Base-by-base conservation (phyloP, 2,113 vertebrate genomes). In the Ptilonorhynchus violaceus region DNA sequence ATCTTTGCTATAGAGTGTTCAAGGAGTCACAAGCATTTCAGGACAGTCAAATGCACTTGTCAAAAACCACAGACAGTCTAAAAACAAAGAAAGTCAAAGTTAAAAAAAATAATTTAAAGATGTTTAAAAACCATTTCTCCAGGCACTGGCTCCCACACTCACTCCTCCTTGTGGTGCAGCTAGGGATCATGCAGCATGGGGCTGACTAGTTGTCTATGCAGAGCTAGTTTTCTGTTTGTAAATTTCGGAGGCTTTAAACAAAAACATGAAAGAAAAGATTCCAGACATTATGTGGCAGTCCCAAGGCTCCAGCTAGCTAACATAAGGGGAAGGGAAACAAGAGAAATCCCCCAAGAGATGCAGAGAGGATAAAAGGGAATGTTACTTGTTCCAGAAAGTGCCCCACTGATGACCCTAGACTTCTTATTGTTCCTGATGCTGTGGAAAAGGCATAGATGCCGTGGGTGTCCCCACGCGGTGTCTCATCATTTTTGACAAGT, bases 71-170 rank as follows among this genome's bases (percentile, higher is more conserved):
- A 82, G 28, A 22, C 7, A 21, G 16, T 19, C 80, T 84, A 16
- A 75, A 91, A 70, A 30, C 30, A 82, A 47, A 79, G 52, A 73
- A 95, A 86, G 46, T 52, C 39, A 39, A 80, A 94, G 9, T 22
- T 30, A 6, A 50, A 59, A n/a, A 47, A 31, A n/a, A 3, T 5
- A 13, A 63, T 67, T 20, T 2, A 11, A 24, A 60, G 21, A 20
- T 37, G 39, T 9, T 81, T 55, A 1, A 42, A 91, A 44, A 20
- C 6, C 60, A n/a, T 75, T 88, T 79, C 44, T 85, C 23, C 35
- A 69, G 73, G 44, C 35, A 47, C 20, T 49, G 37, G 58, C 67
- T 83, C 58, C 53, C 37, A 37, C 2, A 0, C 42, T 89, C 13
- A 6, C 8, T 64, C 19, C 13, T 89, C 77, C 69, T 74, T 56